phyloP scores from a whole-genome alignment of 1,140 invertebrate species.

The Lineus longissimus region DNA sequence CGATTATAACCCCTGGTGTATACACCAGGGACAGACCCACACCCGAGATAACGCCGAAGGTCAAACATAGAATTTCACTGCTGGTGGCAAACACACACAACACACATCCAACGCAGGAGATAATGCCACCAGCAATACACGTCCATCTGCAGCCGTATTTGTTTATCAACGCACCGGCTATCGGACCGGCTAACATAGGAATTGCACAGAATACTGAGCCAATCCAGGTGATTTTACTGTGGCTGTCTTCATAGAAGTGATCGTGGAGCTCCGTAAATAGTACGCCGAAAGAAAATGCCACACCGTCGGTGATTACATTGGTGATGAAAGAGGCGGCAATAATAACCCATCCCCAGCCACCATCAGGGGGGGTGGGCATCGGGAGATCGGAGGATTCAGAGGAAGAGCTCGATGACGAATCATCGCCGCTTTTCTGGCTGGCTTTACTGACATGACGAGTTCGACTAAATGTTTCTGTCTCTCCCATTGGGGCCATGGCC shows the following conservation, averaged over 20 bases:
- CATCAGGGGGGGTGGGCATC: conserved; percentile 68
- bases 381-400: conserved; percentile 20
- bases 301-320: conserved; percentile 86
- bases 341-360: conserved; percentile 75
- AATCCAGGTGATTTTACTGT: conserved; percentile 81
- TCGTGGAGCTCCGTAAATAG: conserved; percentile 66
- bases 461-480: neutral
- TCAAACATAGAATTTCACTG: conserved; percentile 67
- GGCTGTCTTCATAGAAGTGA: conserved; percentile 73
- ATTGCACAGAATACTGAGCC: conserved; percentile 45
- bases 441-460: neutral
- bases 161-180: conserved; percentile 83
- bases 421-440: conserved; percentile 10
- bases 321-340: conserved; percentile 82
- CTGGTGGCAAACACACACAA: conserved; percentile 63
- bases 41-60: conserved; percentile 80
- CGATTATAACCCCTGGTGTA: conserved; percentile 64
- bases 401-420: conserved; percentile 18
- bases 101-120: conserved; percentile 77
- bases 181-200: conserved; percentile 70
- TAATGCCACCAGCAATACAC: conserved; percentile 67
- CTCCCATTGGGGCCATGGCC: too few relatives aligned
- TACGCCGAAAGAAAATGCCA: conserved; percentile 55
- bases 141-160: conserved; percentile 75
- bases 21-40: conserved; percentile 83